Base-by-base conservation (phyloP, 2,797 vertebrate genomes). In the Gadopsis marmoratus region DNA sequence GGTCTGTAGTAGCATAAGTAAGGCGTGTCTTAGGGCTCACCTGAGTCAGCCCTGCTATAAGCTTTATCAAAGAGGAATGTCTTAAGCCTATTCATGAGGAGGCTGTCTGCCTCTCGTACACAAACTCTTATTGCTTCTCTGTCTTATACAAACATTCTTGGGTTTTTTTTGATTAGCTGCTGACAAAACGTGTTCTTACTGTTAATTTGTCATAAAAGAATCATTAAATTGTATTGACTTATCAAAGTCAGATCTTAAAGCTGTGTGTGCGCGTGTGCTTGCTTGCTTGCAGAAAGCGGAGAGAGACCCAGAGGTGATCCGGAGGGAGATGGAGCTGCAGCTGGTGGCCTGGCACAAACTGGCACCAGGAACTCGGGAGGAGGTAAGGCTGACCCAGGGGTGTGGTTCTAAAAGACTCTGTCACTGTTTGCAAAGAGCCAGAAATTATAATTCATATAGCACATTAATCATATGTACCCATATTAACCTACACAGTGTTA, bases 281-380 rank as follows among this genome's bases (percentile, higher is more conserved):
- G 11, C 71, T n/a, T 76, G 19, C 67, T n/a, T 64, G 16, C 89
- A 98, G 96, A 94, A 84, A 31, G 67, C 90, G 21, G 7, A 95
- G 76, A 94, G 92, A 71, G 96, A 98, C 87, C 94, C 96, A 1
- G 96, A 92, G 68, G 96, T 97, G 73, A 91, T 98, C 13, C 95
- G 98, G 85, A 95, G 89, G 82, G 97, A 98, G 90, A 95, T 99
- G 93, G 98, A 99, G 94, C 95, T 91, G 74, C 98, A 99, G 54
- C 75, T 99, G 90, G 97, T 97, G 86, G 91, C 91, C 9, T 99
- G 97, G 97, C 95, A 97, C 69, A 94, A 90, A 75, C 96, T 96
- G 70, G 88, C 94, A 37, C 82, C 93, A 67, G 97, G 96, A 85
- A 93, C 94, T 68, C 90, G 87, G 61, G 96, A 97, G 81, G 97